Conservation (phyloP, 2,888 invertebrate species). For the Epinotia brunnichana region DNA sequence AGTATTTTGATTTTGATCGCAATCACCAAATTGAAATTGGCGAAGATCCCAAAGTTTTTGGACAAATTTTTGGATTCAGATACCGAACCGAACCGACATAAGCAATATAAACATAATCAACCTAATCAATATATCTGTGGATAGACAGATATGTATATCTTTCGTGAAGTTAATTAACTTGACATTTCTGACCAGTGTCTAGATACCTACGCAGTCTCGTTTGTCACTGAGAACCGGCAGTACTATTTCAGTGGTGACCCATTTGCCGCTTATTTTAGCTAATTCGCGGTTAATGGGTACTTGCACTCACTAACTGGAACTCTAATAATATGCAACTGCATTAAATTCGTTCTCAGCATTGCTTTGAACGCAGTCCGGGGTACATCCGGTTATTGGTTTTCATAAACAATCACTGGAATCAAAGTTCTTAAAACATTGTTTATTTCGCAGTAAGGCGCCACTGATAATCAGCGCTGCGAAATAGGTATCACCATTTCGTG, state of each 20-base stretch:
- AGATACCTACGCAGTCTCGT: background rate
- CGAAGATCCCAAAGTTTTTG: no score
- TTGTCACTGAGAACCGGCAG: constrained; percentile 28
- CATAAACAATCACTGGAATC: background rate
- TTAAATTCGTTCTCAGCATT: constrained; percentile 18
- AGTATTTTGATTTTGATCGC: no score
- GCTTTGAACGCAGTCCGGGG: constrained; percentile 15
- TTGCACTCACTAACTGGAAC: constrained; percentile 31
- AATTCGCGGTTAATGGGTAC: constrained; percentile 26
- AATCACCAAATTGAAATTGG: no score
- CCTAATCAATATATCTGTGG: background rate
- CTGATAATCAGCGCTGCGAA: no score
- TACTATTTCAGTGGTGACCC: constrained; percentile 36
- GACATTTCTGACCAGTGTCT: background rate
- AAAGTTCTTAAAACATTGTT: background rate
- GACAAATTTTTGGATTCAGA: no score
- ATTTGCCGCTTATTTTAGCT: constrained; percentile 32
- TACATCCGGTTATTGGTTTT: constrained; percentile 30
- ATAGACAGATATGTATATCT: background rate
- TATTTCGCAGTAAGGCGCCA: background rate
- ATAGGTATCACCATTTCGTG: no score
- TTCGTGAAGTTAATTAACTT: background rate
- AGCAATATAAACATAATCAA: no score
- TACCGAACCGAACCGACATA: no score
- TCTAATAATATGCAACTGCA: constrained; percentile 27